Percentiles rank a stretch among this genome's conserved stretches.
These are phyloP conservation scores for Setipinna tenuifilis DNA, from an alignment of 2,797 vertebrate genomes.

Conservation along the genomic window DNA sequence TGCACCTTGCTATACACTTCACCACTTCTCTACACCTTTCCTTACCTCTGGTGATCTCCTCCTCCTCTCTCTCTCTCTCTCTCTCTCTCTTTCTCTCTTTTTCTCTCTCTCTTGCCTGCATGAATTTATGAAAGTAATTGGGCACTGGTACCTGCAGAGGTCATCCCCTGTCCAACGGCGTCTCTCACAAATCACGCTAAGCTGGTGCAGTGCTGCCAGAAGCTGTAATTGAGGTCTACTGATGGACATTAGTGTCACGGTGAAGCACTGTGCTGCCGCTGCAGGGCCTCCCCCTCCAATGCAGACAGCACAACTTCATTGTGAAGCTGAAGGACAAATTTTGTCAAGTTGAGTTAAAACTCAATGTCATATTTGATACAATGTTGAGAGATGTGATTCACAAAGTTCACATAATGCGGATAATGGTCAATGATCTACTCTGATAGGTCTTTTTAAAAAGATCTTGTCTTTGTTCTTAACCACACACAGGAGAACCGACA, in stretches of 20 bases:
- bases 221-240: constrained; percentile 8
- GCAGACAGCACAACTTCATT: neutral
- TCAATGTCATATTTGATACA: too few species aligned
- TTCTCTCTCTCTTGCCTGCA: neutral
- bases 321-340: neutral
- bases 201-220: neutral
- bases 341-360: too few species aligned
- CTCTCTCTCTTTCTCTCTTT: too few species aligned
- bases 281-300: neutral
- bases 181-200: neutral
- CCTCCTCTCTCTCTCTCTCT: neutral
- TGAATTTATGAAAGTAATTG: constrained; percentile 24
- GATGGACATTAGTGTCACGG: constrained; percentile 12
- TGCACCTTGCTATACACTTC: neutral
- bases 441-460: too few species aligned
- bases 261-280: neutral
- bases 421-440: too few species aligned
- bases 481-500: neutral
- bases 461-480: too few species aligned
- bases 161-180: neutral
- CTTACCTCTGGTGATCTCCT: neutral
- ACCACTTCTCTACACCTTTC: neutral
- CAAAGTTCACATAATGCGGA: too few species aligned
- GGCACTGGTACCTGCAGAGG: neutral
- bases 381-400: too few species aligned